Evolutionary conservation across 1,140 invertebrate genomes (phyloP).

Genomic region (Drosophila azteca): DNA sequence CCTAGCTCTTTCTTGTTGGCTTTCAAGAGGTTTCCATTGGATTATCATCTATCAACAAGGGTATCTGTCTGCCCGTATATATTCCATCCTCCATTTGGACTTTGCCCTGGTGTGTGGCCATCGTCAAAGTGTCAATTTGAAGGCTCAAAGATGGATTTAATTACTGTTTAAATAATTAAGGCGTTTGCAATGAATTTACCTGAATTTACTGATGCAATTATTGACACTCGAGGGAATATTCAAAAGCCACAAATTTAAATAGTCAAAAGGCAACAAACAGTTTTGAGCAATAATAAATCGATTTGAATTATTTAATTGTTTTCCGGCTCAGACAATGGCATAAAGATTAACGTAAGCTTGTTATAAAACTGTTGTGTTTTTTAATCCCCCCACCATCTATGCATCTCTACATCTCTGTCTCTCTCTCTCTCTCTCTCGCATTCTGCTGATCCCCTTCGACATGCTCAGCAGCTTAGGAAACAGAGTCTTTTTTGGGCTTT

Average conservation of each 20-base stretch:
- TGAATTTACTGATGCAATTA: conserved; percentile 31
- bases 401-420: background rate
- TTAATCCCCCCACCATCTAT: conserved; percentile 8
- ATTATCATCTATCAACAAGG: too few relatives aligned
- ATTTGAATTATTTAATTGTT: conserved; percentile 27
- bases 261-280: background rate
- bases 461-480: conserved; percentile 56
- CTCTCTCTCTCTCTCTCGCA: background rate
- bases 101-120: conserved; percentile 31
- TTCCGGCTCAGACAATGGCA: background rate
- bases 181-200: conserved; percentile 15
- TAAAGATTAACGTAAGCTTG: conserved; percentile 56
- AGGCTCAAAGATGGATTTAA: conserved; percentile 52
- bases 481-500: too few relatives aligned
- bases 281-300: conserved; percentile 12
- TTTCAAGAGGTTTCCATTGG: too few relatives aligned
- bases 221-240: conserved; percentile 27
- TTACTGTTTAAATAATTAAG: conserved; percentile 41
- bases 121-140: conserved; percentile 45
- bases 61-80: background rate
- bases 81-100: background rate
- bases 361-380: conserved; percentile 34
- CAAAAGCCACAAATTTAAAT: conserved; percentile 1
- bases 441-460: conserved; percentile 60
- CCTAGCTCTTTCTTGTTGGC: too few relatives aligned